Base-by-base conservation (phyloP, 2,113 vertebrate species). In the Girardinichthys multiradiatus region DNA sequence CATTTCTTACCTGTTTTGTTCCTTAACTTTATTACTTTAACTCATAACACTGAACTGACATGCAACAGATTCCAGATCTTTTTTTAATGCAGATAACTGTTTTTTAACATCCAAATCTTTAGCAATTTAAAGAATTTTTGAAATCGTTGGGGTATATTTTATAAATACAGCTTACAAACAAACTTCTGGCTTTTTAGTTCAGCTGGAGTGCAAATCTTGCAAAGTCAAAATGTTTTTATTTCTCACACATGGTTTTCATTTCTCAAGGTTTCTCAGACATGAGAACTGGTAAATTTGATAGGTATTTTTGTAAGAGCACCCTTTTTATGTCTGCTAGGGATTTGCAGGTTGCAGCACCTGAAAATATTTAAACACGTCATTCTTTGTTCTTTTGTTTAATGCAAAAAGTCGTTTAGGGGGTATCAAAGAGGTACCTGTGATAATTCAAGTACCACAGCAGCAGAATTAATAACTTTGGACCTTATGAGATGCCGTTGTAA, bases 221-320 rank as follows among this genome's bases (percentile, higher is more conserved):
- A 8, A 64, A 58, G 37, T 26, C 33, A 29, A 27, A 57, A 59
- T n/a, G 58, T 59, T 81, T 79, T 48, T 54, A 69, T 72, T 63
- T 64, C 29, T 4, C 48, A 24, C 48, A 48, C n/a, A 45, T 67
- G 72, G 45, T 68, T 72, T 68, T 45, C 45, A 72, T 72, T 72
- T 63, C 27, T 61, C 66, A 57, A 57, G 26, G 21, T 58, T 64
- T 71, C 63, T 63, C 57, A 57, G 66, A 57, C 67, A 59, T 0
- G 11, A 65, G 39, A 76, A 62, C 63, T 19, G 57, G 29, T 42
- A 42, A 64, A 29, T 24, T 39, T 59, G 4, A 39, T 57, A 27
- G 65, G 45, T 66, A 45, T 64, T 74, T 69, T 59, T 37, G 35
- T 64, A 45, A 39, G 21, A 29, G 33, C 37, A 64, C 71, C 28